These are phyloP conservation scores for Sprattus sprattus DNA, from an alignment of 2,113 vertebrate species.

Conservation along the genomic window DNA sequence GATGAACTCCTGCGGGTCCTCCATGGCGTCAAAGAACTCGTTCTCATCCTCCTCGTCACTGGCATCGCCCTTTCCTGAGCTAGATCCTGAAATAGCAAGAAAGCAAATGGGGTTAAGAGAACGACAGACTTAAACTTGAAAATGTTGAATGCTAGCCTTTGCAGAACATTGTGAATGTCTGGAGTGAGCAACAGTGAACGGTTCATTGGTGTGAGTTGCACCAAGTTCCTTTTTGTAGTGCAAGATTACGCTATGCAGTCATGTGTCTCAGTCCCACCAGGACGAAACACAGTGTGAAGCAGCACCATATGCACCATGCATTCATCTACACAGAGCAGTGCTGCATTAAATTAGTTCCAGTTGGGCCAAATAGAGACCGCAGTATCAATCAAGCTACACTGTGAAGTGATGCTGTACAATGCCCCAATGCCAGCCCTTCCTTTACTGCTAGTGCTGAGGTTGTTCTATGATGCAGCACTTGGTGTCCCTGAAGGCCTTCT, in stretches of 20 bases:
- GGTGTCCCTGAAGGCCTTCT: too few relatives aligned
- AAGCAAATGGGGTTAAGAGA: neutral
- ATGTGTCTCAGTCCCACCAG: too few relatives aligned
- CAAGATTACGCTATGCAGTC: too few relatives aligned
- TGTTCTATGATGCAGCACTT: too few relatives aligned
- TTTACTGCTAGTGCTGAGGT: too few relatives aligned
- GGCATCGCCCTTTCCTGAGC: slow-evolving; percentile 82
- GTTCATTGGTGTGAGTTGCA: neutral
- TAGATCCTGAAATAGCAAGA: slow-evolving; percentile 60
- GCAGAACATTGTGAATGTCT: neutral
- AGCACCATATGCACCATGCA: neutral
- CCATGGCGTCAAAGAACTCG: slow-evolving; percentile 89
- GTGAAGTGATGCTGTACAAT: too few relatives aligned
- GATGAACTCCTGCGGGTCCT: slow-evolving; percentile 87
- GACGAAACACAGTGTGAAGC: neutral
- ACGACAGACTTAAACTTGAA: neutral
- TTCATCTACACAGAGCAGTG: neutral
- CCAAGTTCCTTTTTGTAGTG: neutral
- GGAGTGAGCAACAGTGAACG: neutral
- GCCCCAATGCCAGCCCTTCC: too few relatives aligned
- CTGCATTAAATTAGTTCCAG: neutral
- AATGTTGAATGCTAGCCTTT: neutral
- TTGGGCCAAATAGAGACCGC: too few relatives aligned
- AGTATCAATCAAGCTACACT: too few relatives aligned
- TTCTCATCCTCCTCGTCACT: slow-evolving; percentile 96